Conservation (phyloP, 2,888 invertebrate genomes). For the Thymelicus sylvestris region DNA sequence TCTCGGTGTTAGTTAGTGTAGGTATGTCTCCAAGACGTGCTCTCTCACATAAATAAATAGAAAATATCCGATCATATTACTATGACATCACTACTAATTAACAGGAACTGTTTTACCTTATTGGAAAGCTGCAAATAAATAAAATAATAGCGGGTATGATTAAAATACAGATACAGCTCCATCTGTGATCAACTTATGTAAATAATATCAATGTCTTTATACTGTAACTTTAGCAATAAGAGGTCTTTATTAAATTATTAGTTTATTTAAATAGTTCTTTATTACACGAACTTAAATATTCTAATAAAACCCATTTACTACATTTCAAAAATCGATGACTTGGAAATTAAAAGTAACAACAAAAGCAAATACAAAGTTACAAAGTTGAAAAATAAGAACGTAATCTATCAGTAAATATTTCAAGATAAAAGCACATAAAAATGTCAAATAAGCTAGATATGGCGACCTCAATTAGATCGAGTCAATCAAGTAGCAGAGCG, state of each 20-base stretch:
- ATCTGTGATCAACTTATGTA: not conserved
- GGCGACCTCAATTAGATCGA: conserved; percentile 48
- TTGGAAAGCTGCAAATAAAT: too few relatives aligned
- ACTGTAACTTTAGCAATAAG: too few relatives aligned
- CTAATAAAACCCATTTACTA: not conserved
- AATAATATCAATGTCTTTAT: not conserved
- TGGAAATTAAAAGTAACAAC: too few relatives aligned
- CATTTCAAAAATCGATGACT: not conserved
- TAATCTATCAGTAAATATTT: not conserved
- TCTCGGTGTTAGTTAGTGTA: too few relatives aligned
- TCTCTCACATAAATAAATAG: too few relatives aligned
- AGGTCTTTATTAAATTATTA: not conserved
- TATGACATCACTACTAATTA: too few relatives aligned
- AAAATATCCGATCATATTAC: too few relatives aligned
- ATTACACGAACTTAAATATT: not conserved
- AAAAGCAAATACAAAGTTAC: too few relatives aligned
- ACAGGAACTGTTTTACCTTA: too few relatives aligned
- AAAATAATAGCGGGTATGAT: too few relatives aligned
- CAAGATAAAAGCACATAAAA: conserved; percentile 38
- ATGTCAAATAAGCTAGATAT: conserved; percentile 38
- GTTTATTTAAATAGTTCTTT: not conserved
- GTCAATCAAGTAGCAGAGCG: conserved; percentile 61
- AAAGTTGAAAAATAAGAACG: too few relatives aligned
- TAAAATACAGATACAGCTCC: not conserved
- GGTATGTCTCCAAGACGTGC: too few relatives aligned